Percentiles rank a stretch among this genome's conserved stretches.
phyloP scores from a whole-genome alignment of 2,797 vertebrate species.

The Natrix natrix region DNA sequence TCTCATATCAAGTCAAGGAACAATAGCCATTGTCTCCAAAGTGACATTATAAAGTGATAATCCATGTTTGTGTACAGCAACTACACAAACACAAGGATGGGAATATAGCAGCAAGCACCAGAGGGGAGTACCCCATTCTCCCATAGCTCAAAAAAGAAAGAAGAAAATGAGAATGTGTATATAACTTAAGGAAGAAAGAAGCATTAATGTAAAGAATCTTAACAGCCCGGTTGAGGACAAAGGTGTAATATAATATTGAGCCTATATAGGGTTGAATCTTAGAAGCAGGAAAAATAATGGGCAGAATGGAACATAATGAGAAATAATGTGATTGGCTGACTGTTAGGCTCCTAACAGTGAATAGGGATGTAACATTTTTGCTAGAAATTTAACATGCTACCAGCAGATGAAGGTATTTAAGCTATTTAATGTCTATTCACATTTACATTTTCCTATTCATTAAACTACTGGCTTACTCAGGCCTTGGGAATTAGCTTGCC shows the following conservation, averaged over 20 bases:
- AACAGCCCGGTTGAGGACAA: not conserved
- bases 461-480: not conserved
- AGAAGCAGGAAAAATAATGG: not conserved
- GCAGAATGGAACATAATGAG: not conserved
- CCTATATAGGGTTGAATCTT: not conserved
- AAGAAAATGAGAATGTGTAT: not conserved
- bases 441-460: not conserved
- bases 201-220: not conserved
- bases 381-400: not conserved
- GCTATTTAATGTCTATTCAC: not conserved
- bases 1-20: not conserved
- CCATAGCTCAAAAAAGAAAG: not conserved
- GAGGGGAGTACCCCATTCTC: not conserved
- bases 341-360: not conserved
- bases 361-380: not conserved
- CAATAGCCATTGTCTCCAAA: not conserved
- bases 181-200: not conserved
- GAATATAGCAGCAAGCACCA: not conserved
- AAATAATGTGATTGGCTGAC: not conserved
- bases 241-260: not conserved
- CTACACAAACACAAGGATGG: not conserved
- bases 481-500: not conserved
- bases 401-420: not conserved
- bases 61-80: not conserved
- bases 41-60: not conserved